Evolutionary conservation across 2,113 vertebrate species (phyloP).

Genomic region (Ivindomyrus marchei): DNA sequence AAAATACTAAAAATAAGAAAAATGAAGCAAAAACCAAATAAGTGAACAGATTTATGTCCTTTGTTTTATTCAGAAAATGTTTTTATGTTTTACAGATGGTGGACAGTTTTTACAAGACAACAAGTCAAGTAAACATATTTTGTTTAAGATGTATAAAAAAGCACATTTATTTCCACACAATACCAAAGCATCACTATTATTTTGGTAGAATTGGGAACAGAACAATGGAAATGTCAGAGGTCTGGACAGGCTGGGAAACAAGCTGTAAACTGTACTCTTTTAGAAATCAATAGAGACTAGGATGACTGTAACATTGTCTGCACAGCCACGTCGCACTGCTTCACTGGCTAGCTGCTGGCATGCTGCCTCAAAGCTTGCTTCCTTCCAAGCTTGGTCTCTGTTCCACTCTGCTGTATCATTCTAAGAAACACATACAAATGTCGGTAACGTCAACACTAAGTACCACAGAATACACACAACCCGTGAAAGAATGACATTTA

Average conservation of each 20-base stretch:
- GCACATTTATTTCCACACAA: background rate
- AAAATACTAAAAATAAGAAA: background rate
- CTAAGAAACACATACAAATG: slow-evolving; percentile 45
- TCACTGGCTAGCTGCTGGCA: slow-evolving; percentile 83
- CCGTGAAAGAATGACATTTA: background rate
- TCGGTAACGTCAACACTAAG: background rate
- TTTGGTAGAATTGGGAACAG: background rate
- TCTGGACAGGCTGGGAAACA: background rate
- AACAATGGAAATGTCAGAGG: background rate
- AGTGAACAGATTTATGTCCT: background rate
- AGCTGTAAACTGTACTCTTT: slow-evolving; percentile 30
- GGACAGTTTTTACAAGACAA: background rate
- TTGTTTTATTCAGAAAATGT: background rate
- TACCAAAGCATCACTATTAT: background rate
- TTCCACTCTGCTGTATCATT: slow-evolving; percentile 61
- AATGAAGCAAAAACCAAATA: background rate
- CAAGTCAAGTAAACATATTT: background rate
- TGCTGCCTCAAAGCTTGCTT: slow-evolving; percentile 64
- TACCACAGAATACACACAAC: slow-evolving; percentile 6
- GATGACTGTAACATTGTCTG: slow-evolving; percentile 91
- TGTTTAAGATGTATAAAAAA: background rate
- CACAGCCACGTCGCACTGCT: slow-evolving; percentile 84
- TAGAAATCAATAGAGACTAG: slow-evolving; percentile 72
- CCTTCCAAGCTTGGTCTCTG: slow-evolving; percentile 58
- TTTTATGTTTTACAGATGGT: background rate